These are phyloP conservation scores for Chloebia gouldiae DNA, from an alignment of 2,113 vertebrate species.

Conservation along the genomic window DNA sequence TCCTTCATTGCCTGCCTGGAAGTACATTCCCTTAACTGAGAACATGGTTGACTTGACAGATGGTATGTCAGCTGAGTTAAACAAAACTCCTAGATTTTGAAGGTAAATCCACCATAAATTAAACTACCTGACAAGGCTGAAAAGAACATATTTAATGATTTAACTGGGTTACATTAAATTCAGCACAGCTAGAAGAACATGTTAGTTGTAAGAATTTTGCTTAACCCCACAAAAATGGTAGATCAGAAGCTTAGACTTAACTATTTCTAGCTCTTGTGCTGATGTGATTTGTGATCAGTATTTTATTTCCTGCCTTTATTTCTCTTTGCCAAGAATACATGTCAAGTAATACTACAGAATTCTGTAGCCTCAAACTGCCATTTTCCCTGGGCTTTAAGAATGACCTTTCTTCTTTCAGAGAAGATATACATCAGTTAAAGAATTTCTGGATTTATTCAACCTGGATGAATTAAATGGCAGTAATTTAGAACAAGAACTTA, in stretches of 20 bases:
- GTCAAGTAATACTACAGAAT: not conserved
- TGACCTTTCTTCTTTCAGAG: not conserved
- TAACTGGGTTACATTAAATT: not conserved
- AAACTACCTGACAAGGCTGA: not conserved
- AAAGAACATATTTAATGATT: not conserved
- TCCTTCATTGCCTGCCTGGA: not conserved
- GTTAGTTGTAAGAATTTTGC: not conserved
- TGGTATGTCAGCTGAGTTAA: not conserved
- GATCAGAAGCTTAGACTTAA: not conserved
- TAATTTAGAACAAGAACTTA: not conserved
- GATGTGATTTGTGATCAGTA: not conserved
- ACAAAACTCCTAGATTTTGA: not conserved
- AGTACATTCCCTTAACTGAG: not conserved
- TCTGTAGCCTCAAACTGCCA: not conserved
- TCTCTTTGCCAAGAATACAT: not conserved
- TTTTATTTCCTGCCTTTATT: not conserved
- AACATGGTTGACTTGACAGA: not conserved
- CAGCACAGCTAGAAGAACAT: not conserved
- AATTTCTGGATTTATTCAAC: not conserved
- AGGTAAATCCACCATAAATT: slow-evolving; percentile 12
- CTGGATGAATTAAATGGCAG: not conserved
- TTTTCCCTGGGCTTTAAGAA: not conserved
- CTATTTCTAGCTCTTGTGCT: not conserved
- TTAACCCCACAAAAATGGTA: not conserved
- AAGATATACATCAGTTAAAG: not conserved